Conservation (phyloP, 2,888 invertebrate species). For the Xylophagus ater region DNA sequence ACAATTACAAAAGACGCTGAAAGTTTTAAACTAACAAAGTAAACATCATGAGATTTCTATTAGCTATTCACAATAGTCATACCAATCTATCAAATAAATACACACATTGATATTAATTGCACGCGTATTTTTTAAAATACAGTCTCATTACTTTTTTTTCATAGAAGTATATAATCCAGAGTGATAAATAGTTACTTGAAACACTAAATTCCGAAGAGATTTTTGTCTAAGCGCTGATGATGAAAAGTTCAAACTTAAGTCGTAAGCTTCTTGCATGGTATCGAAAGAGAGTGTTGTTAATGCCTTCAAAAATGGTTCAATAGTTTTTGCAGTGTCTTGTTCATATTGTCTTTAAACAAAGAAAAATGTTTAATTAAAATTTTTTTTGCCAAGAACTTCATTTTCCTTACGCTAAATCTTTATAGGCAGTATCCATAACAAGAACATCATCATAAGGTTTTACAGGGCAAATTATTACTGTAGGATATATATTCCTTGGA, state of each 20-base stretch:
- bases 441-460: slow-evolving; percentile 42
- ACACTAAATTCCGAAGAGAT: slow-evolving; percentile 29
- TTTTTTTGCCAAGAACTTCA: neutral
- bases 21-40: no score
- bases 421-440: slow-evolving; percentile 27
- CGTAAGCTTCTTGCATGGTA: slow-evolving; percentile 28
- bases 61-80: no score
- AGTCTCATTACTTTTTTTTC: no score
- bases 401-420: slow-evolving; percentile 27
- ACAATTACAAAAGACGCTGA: no score
- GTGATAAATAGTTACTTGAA: slow-evolving; percentile 20
- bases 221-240: slow-evolving; percentile 12
- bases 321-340: slow-evolving; percentile 20
- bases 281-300: slow-evolving; percentile 38
- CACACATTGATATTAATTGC: no score
- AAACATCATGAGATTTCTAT: no score
- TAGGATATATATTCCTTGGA: slow-evolving; percentile 67
- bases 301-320: slow-evolving; percentile 32
- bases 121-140: no score
- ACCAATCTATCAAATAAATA: no score
- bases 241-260: slow-evolving; percentile 23
- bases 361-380: neutral
- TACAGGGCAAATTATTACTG: slow-evolving; percentile 53
- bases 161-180: neutral
- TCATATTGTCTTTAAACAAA: slow-evolving; percentile 11